phyloP scores from a whole-genome alignment of 2,113 vertebrate species.

The Saccopteryx bilineata region DNA sequence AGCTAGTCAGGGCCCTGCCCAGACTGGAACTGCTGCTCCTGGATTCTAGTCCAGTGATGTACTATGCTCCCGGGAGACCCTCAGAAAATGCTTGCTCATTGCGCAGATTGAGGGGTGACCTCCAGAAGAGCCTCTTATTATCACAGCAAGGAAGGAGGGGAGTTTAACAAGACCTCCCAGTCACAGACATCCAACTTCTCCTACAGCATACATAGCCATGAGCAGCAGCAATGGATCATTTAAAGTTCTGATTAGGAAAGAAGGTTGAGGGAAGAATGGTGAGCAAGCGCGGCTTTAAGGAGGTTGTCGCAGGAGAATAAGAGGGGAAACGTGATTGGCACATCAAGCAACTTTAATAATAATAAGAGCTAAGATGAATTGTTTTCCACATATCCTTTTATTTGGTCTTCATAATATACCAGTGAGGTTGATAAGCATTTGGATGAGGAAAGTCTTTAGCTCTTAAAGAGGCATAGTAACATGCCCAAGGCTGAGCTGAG shows the following conservation, averaged over 20 bases:
- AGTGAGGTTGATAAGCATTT: background rate
- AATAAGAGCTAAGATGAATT: background rate
- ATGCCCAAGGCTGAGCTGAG: background rate
- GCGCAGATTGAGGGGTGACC: background rate
- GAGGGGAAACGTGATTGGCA: background rate
- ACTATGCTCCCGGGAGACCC: background rate
- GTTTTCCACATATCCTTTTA: background rate
- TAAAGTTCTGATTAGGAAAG: background rate
- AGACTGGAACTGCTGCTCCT: background rate
- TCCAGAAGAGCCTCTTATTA: too few species aligned
- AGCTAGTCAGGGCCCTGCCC: accelerated
- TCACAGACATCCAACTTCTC: background rate
- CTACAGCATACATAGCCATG: too few species aligned
- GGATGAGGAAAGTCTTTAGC: background rate
- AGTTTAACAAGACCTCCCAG: background rate
- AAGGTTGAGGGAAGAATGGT: background rate
- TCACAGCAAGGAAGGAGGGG: background rate
- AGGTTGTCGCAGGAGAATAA: background rate
- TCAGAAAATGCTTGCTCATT: background rate
- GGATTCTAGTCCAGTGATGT: background rate
- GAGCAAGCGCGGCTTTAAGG: background rate
- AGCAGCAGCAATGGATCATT: background rate
- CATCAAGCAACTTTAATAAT: background rate
- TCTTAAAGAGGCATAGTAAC: background rate
- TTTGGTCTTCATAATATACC: background rate